Conservation (phyloP, 2,888 invertebrate genomes). For the Eupeodes luniger region DNA sequence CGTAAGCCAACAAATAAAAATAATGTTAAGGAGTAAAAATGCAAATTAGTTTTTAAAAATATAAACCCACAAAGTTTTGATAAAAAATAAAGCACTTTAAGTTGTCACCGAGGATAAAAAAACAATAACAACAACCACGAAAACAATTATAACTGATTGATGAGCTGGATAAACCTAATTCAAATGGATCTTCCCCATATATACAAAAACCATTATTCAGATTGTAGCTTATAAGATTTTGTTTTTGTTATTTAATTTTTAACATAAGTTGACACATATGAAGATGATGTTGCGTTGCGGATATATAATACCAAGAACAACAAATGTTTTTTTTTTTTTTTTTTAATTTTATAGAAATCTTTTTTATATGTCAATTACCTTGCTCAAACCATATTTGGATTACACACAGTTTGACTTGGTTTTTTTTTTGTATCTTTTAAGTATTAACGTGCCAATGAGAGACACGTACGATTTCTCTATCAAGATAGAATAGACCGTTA, state of each 20-base stretch:
- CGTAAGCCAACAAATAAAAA: not conserved
- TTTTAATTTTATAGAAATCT: not conserved
- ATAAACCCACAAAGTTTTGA: not conserved
- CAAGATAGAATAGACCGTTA: slow-evolving; percentile 28
- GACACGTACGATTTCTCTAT: slow-evolving; percentile 40
- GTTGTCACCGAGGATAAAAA: slow-evolving; percentile 1
- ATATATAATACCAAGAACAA: slow-evolving; percentile 14
- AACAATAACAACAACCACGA: not conserved
- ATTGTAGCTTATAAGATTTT: not conserved
- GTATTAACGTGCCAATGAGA: slow-evolving; percentile 32
- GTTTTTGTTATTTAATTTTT: not conserved
- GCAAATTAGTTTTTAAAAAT: slow-evolving; percentile 19
- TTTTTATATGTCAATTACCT: slow-evolving; percentile 71
- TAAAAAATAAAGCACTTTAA: slow-evolving; percentile 7
- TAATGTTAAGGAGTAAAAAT: not conserved
- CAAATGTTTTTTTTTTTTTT: not conserved
- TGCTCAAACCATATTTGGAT: slow-evolving; percentile 64
- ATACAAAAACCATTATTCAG: slow-evolving; percentile 48
- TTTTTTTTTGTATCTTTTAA: not conserved
- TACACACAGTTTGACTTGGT: slow-evolving; percentile 42
- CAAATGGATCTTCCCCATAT: slow-evolving; percentile 27
- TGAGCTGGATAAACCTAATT: slow-evolving; percentile 44
- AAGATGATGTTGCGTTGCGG: slow-evolving; percentile 39
- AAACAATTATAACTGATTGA: slow-evolving; percentile 44
- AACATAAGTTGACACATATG: slow-evolving; percentile 20